Evolutionary conservation across 2,113 vertebrate species (phyloP), one percentile per base, ranked within the genome.

Genomic region (Ciconia boyciana): DNA sequence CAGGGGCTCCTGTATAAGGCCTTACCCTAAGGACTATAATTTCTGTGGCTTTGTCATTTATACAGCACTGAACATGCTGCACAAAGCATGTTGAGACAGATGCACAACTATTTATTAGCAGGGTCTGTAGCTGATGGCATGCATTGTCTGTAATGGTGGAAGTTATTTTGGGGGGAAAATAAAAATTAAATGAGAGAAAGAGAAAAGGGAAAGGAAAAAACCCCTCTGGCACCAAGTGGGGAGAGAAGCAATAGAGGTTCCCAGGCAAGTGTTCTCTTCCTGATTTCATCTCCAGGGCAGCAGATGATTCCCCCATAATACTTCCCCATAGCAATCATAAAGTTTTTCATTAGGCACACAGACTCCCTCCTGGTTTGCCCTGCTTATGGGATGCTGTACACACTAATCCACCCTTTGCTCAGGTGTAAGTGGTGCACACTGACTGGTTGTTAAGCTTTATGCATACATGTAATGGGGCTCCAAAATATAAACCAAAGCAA

Each of bases 401-500:
- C 18, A 26, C 10, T 36, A 43, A 70, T n/a, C 5, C 26, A 85
- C 8, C 0, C 22, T 52, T 83, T 48, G 14, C 29, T 72, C 15
- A 55, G n/a, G 18, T n/a, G 10, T 48, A 41, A 58, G 26, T 58
- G 14, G 22, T 76, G 20, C 52, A 75, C 9, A 12, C 13, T 25
- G 13, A 10, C 10, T 55, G 16, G 7, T 20, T 46, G 34, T n/a
- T 84, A 39, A 58, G 16, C 13, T 84, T 57, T 55, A 15, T 82
- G 28, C 2, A 5, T 54, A 16, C 28, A 28, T 41, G 18, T 39
- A 68, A 55, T 0, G 0, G 16, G n/a, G 9, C 14, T 78, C 25
- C 28, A 19, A 81, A 41, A 68, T 19, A 66, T 9, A 66, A 80
- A 78, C 8, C 19, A 60, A 49, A 71, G n/a, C 28, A 54, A 49